Base-by-base conservation (phyloP, 2,888 invertebrate genomes). In the Plagiodera versicolora region DNA sequence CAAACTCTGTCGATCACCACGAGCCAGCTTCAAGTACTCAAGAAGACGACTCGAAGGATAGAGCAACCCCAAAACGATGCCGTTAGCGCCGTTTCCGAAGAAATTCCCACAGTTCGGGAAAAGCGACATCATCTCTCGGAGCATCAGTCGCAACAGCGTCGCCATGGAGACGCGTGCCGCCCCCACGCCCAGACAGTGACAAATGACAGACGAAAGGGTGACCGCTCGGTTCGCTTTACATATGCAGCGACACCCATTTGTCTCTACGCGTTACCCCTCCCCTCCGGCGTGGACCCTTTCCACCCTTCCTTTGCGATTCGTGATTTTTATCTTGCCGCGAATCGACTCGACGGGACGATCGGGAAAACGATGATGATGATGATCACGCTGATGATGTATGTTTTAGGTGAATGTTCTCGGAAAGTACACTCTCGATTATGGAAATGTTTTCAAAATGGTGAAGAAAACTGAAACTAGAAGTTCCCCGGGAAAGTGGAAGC, bases 211-310 rank as follows among this genome's bases (percentile, higher is more conserved):
- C 79, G 78, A 79, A 79, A 79, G 79, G 79, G 79, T 78, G 79
- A 77, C 77, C 77, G 77, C 76, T 77, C 75, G 76, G 74, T 78
- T 78, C 79, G 80, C 78, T 80, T 80, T 81, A 81, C 80, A 80
- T 81, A 81, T 80, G 80, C 79, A 80, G 78, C 78, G 79, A 80
- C 80, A 79, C 80, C 79, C 80, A 81, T 81, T 80, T 81, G 80
- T 80, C 80, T 80, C 74, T 76, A 74, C 72, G 68, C 73, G 74
- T 24, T 3, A 3, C 4, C 24, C 24, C 24, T 6, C 24, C 24
- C 24, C 24, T 24, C 4, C 24, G 4, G 14, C n/a, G n/a, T n/a
- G n/a, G n/a, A n/a, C 39, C 39, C 4, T 39, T 14, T n/a, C n/a
- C 39, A n/a, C 24, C 24, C 24, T 24, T 24, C 24, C 39, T 32